phyloP scores from a whole-genome alignment of 2,888 invertebrate species.

The Nemoura dubitans region DNA sequence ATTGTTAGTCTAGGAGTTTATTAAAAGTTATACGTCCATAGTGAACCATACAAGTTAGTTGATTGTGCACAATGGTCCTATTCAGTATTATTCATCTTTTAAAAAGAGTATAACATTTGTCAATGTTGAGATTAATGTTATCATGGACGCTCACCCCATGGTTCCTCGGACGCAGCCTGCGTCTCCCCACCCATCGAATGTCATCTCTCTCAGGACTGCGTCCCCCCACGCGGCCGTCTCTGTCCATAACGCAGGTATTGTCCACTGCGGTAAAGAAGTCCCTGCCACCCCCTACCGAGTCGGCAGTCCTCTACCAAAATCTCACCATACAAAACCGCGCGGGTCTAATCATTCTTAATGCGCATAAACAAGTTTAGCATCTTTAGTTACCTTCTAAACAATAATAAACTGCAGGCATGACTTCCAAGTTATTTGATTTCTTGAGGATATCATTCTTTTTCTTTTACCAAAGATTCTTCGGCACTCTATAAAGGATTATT shows the following conservation, averaged over 20 bases:
- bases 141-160: neutral
- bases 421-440: constrained; percentile 5
- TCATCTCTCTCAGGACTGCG: neutral
- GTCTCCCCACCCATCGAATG: constrained; percentile 2
- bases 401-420: neutral
- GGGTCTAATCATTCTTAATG: constrained; percentile 19
- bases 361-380: constrained; percentile 23
- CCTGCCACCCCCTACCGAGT: neutral
- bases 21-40: constrained; percentile 20
- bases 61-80: constrained; percentile 23
- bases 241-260: neutral
- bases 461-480: neutral
- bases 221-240: neutral
- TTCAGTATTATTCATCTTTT: constrained; percentile 19
- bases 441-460: neutral
- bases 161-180: neutral
- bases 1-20: neutral
- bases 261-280: constrained; percentile 4
- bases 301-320: neutral
- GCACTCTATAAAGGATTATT: neutral
- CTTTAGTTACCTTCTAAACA: neutral
- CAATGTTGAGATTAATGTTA: constrained; percentile 25
- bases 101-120: constrained; percentile 26
- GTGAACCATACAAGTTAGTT: neutral
- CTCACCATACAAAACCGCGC: neutral